A percentile compares a stretch with the other conserved stretches of the same genome.
These are phyloP conservation scores for Parasteatoda lunata DNA, from an alignment of 2,888 invertebrate species.

Conservation along the genomic window DNA sequence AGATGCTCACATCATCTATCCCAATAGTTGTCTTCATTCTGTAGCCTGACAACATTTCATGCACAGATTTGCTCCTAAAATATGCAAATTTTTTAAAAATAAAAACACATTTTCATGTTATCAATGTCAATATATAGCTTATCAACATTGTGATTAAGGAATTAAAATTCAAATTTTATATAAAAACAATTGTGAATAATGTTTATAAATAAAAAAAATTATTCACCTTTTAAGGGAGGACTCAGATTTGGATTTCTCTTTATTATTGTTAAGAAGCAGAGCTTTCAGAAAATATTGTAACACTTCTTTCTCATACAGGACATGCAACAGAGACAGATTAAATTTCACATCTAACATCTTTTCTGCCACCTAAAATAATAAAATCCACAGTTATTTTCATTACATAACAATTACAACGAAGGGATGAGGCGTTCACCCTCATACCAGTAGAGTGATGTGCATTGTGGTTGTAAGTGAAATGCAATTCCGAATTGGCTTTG, in stretches of 20 bases:
- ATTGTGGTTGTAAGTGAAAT: too few relatives aligned
- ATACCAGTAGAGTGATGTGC: too few relatives aligned
- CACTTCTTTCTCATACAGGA: conserved; percentile 56
- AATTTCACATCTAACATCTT: conserved; percentile 39
- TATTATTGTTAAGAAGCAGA: conserved; percentile 12
- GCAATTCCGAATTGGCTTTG: too few relatives aligned
- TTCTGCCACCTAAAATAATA: conserved; percentile 24
- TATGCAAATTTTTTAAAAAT: not conserved
- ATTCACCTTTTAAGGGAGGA: conserved; percentile 23
- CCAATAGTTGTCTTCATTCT: conserved; percentile 24
- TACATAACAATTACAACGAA: too few relatives aligned
- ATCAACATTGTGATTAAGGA: too few relatives aligned
- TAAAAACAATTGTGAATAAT: not conserved
- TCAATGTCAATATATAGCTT: not conserved
- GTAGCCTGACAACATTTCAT: conserved; percentile 27
- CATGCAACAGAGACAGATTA: conserved; percentile 43
- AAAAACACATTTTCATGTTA: not conserved
- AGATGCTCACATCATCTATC: conserved; percentile 54
- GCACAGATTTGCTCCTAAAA: conserved; percentile 33
- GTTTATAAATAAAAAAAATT: not conserved
- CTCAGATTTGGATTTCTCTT: not conserved
- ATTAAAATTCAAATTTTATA: not conserved
- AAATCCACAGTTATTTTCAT: not conserved
- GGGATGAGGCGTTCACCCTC: too few relatives aligned
- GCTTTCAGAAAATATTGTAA: conserved; percentile 53